Percentiles rank a stretch among this genome's conserved stretches.
phyloP scores from a whole-genome alignment of 2,113 vertebrate species.

The Nasalis larvatus region DNA sequence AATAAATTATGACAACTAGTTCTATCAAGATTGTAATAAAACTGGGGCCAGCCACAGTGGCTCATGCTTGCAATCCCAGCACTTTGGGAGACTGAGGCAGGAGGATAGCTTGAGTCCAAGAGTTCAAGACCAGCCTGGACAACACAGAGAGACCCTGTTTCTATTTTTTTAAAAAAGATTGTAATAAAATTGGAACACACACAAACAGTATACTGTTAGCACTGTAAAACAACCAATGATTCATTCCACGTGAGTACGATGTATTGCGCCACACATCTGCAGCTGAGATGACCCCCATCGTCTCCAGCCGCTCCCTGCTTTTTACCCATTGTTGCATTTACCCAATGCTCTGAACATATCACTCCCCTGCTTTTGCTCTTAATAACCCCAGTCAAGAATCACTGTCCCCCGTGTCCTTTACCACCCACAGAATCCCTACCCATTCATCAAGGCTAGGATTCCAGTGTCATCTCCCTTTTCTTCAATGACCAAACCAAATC shows the following conservation, averaged over 20 bases:
- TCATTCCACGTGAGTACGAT: not conserved
- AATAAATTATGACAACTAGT: not conserved
- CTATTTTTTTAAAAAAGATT: not conserved
- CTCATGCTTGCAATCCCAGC: too few relatives aligned
- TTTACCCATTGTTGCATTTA: not conserved
- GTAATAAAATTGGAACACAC: not conserved
- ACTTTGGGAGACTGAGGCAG: too few relatives aligned
- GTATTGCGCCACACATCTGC: not conserved
- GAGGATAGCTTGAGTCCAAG: too few relatives aligned
- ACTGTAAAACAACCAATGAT: not conserved
- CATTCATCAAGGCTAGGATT: not conserved
- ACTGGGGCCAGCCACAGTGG: not conserved
- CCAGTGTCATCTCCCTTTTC: conserved; percentile 21
- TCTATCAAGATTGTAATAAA: not conserved
- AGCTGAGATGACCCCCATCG: not conserved
- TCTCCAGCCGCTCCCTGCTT: not conserved
- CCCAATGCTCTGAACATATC: not conserved
- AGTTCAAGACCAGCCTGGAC: too few relatives aligned
- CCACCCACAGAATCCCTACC: not conserved
- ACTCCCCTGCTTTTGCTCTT: not conserved
- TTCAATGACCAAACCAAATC: conserved; percentile 2
- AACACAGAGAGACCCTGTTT: too few relatives aligned
- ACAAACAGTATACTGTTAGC: not conserved
- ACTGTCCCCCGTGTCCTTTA: not conserved
- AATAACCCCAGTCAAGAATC: not conserved